Evolutionary conservation across 1,140 invertebrate species (phyloP), one percentile per base, ranked within the genome.

Genomic region (Drosophila persimilis): DNA sequence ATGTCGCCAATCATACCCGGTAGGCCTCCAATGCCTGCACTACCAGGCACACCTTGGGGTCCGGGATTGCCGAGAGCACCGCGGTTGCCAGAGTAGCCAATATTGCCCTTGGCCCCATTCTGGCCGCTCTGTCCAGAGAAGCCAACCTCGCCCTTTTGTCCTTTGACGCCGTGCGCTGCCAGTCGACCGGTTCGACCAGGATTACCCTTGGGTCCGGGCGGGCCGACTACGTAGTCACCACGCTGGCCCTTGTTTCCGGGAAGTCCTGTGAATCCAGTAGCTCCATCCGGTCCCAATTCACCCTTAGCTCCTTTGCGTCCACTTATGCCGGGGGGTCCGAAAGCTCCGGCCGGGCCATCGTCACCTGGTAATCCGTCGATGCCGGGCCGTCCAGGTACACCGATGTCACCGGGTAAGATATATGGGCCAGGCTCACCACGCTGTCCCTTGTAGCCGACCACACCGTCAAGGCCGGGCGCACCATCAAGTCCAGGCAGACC

Each of bases 101-200:
- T 90, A 66, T 61, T 90, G n/a, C 91, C 91, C 64, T 90, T 90
- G 5, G 61, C 74, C 13, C 90, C 90, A 15, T 75, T 76, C 26
- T 60, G 71, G 3, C 90, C 90, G 35, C 55, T 29, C 17, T 61
- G 58, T 20, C 78, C 80, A 1, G 24, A 55, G 5, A n/a, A 20
- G 0, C 90, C 90, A 75, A 77, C 73, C 2, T 92, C 90, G 51
- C 95, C 95, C 46, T 75, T 79, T 70, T 93, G 91, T 44, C 96
- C 96, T 89, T 94, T 94, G 1, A 67, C 11, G 6, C 95, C 95
- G n/a, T 83, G 64, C 17, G 74, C 90, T 6, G 95, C 95, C 15
- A 70, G 69, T 17, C 74, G 73, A 53, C 95, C 95, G 52, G 93
- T 89, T 8, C 86, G 65, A 17, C 95, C 95, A 2, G 93, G 91